Conservation (phyloP, 2,797 vertebrate genomes). For the Ficedula albicollis region DNA sequence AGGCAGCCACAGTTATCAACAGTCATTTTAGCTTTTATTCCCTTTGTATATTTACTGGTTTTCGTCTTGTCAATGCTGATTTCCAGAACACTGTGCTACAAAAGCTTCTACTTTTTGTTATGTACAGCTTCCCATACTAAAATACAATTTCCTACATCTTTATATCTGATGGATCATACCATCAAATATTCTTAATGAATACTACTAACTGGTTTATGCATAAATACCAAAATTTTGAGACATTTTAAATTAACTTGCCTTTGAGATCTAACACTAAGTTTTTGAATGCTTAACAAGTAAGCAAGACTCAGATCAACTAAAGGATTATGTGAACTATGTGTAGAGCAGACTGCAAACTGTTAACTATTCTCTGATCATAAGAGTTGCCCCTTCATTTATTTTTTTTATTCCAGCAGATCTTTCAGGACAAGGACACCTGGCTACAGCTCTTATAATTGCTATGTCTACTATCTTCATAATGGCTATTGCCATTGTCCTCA, state of each 20-base stretch:
- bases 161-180: not conserved
- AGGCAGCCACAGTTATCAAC: not conserved
- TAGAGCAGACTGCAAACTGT: not conserved
- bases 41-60: not conserved
- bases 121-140: not conserved
- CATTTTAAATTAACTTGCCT: not conserved
- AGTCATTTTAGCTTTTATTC: not conserved
- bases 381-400: not conserved
- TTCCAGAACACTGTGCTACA: not conserved
- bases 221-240: not conserved
- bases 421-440: constrained; percentile 91
- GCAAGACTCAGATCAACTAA: not conserved
- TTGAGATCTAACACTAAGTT: not conserved
- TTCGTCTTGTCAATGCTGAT: not conserved
- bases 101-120: not conserved
- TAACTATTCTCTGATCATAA: not conserved
- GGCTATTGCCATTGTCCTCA: constrained; percentile 97
- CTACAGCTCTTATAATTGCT: constrained; percentile 96
- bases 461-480: constrained; percentile 99
- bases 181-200: not conserved
- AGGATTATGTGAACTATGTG: not conserved
- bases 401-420: constrained; percentile 78
- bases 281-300: not conserved
- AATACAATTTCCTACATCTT: not conserved
- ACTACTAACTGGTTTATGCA: not conserved